Conservation (phyloP, 2,113 vertebrate genomes). For the Vidua macroura region DNA sequence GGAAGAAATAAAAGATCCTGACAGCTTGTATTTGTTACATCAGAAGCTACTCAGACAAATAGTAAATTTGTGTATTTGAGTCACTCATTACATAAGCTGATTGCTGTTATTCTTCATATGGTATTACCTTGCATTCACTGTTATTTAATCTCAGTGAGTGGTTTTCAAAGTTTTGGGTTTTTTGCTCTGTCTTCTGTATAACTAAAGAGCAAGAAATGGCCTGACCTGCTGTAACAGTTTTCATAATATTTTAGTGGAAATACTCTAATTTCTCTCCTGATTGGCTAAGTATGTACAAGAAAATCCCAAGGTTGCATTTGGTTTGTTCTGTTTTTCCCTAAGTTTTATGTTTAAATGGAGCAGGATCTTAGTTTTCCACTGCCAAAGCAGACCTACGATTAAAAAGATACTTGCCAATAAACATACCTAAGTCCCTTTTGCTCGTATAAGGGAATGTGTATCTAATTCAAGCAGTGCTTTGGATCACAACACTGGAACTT, state of each 20-base stretch:
- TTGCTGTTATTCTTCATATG: background rate
- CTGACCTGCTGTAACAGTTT: background rate
- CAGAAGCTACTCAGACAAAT: background rate
- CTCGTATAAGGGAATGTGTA: background rate
- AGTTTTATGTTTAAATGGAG: background rate
- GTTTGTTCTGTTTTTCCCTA: background rate
- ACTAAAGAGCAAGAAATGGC: background rate
- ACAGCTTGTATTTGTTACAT: background rate
- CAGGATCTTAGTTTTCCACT: background rate
- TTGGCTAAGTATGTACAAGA: background rate
- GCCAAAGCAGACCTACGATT: background rate
- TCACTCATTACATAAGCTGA: background rate
- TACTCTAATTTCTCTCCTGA: background rate
- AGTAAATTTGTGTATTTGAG: background rate
- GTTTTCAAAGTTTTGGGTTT: background rate
- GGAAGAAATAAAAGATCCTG: background rate
- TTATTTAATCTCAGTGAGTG: background rate
- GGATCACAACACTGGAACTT: background rate
- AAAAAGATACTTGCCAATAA: background rate
- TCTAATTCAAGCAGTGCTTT: background rate
- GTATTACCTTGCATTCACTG: background rate
- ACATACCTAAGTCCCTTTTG: background rate
- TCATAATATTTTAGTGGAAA: background rate
- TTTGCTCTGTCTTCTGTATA: background rate
- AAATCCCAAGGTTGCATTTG: background rate